Base-by-base conservation (phyloP, 1,140 invertebrate genomes). In the Cheumatopsyche charites region DNA sequence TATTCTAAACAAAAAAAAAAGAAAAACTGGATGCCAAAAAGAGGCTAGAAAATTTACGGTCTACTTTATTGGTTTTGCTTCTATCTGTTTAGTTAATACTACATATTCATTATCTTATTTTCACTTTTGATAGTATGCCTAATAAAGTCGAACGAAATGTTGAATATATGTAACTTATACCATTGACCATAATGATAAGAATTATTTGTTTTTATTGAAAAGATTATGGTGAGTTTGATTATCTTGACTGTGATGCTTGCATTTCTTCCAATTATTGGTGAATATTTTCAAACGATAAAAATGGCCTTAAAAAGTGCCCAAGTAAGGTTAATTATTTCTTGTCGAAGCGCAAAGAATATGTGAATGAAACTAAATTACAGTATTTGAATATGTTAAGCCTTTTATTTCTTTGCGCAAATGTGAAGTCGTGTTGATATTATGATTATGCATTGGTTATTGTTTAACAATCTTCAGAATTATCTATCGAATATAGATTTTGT, bases 201-300 rank as follows among this genome's bases (percentile, higher is more conserved):
- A 15, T 5, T 52, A 19, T 52, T 52, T 52, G 13, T 19, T 52
- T 52, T 52, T 52, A n/a, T 47, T 52, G 19, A 52, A 5, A 52
- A 52, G 1, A 17, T 4, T 36, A 3, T 36, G 3, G 29, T 36
- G 9, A 36, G 29, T 52, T 52, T 52, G 47, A 17, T 19, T 52
- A 9, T 25, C 23, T 58, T 23, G 55, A 25, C 55, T 58, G 55
- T 58, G 55, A 58, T 58, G 55, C 55, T 58, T 58, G 55, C 55
- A 58, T 58, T 58, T 58, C 55, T 58, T 19, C 47, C 6, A 52
- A 17, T 15, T 52, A 17, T 52, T 52, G 47, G 47, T 52, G 19
- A 52, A 45, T 52, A 15, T 52, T 52, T 52, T 52, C 29, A 52
- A 17, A 17, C 47, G 47, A 19, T 52, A 52, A 52, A 47, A 17